Conservation (phyloP, 2,888 invertebrate genomes). For the Atherix ibis region DNA sequence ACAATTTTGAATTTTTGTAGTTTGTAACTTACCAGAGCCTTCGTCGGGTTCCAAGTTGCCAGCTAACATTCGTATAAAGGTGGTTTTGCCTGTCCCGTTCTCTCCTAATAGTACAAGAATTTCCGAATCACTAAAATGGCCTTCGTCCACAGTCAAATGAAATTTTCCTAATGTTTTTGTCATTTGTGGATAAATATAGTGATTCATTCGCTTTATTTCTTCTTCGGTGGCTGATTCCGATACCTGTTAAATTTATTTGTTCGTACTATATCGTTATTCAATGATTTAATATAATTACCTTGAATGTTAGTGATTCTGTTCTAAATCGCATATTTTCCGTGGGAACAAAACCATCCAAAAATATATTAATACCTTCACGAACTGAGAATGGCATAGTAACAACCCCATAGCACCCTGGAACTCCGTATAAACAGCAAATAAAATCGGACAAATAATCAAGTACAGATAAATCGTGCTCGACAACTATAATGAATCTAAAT, state of each 20-base stretch:
- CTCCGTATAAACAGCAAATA: constrained; percentile 95
- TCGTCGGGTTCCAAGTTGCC: constrained; percentile 87
- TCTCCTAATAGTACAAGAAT: constrained; percentile 94
- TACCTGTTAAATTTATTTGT: constrained; percentile 35
- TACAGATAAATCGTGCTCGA: constrained; percentile 98
- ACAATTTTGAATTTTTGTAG: neutral
- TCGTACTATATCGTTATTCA: neutral
- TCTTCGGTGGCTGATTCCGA: constrained; percentile 96
- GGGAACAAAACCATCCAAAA: constrained; percentile 97
- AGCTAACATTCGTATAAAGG: constrained; percentile 96
- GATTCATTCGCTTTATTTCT: constrained; percentile 92
- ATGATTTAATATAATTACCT: constrained; percentile 29
- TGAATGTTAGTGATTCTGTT: constrained; percentile 91
- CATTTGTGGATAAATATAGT: constrained; percentile 93
- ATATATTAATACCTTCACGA: constrained; percentile 98
- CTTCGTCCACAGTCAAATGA: constrained; percentile 61
- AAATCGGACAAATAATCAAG: constrained; percentile 97
- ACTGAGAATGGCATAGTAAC: constrained; percentile 99
- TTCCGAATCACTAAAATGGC: constrained; percentile 98
- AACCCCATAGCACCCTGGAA: constrained; percentile 97
- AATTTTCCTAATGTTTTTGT: constrained; percentile 61
- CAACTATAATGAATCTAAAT: constrained; percentile 89
- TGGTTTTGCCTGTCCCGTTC: constrained; percentile 99
- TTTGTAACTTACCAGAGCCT: constrained; percentile 27
- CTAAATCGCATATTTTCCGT: constrained; percentile 98